These are phyloP conservation scores for Ormyrus thymus DNA, from an alignment of 2,888 invertebrate genomes.

Conservation along the genomic window DNA sequence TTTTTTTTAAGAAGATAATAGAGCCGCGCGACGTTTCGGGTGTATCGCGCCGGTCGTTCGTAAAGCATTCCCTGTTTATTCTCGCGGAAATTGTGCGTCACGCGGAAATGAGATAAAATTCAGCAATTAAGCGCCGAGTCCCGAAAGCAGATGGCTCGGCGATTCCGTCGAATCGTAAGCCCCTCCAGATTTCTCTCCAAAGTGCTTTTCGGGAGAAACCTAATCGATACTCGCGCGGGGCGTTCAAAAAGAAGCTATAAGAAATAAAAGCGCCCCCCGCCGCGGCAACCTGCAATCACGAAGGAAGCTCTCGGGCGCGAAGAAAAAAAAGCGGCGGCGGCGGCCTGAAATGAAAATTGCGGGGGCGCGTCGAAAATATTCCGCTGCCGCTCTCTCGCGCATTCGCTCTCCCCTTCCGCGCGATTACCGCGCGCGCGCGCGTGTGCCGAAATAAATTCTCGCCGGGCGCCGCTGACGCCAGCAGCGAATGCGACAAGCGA, in stretches of 20 bases:
- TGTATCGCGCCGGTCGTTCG: neutral
- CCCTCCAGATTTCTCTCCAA: too few species aligned
- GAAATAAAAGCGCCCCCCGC: too few species aligned
- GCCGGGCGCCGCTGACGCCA: neutral
- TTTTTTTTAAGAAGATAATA: conserved; percentile 27
- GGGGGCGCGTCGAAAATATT: neutral
- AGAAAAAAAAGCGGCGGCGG: too few species aligned
- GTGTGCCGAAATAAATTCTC: conserved; percentile 36
- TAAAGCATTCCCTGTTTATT: conserved; percentile 30
- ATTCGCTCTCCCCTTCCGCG: too few species aligned
- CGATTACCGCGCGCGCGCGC: neutral
- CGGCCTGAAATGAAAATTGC: neutral
- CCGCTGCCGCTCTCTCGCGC: too few species aligned
- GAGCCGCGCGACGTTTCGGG: neutral
- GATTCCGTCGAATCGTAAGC: too few species aligned
- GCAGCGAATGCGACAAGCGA: conserved; percentile 35
- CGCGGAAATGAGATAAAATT: conserved; percentile 32
- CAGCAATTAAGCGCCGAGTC: neutral
- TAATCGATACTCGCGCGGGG: too few species aligned
- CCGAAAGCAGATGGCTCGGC: too few species aligned
- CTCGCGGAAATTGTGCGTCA: conserved; percentile 28
- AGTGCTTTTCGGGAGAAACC: too few species aligned
- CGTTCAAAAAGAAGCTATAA: too few species aligned
- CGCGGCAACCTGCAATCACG: too few species aligned
- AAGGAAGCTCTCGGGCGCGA: too few species aligned